Evolutionary conservation across 2,113 vertebrate species (phyloP).

Genomic region (Gymnogyps californianus): DNA sequence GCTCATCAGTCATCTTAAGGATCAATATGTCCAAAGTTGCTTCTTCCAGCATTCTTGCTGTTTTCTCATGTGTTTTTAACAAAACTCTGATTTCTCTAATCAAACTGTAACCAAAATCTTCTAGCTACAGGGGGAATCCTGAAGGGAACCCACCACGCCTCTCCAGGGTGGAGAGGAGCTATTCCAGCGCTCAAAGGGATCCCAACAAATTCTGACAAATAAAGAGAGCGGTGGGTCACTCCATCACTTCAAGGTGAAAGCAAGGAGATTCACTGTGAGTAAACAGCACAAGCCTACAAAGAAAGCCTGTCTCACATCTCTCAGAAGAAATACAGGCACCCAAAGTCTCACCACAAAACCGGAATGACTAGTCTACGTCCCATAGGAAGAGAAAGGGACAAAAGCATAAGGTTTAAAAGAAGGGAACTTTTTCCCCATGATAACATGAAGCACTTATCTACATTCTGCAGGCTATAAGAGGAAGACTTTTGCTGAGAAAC

Average conservation of each 20-base stretch:
- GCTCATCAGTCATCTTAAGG: neutral
- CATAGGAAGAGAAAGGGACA: neutral
- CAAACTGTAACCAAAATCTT: neutral
- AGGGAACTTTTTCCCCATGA: neutral
- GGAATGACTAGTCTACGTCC: neutral
- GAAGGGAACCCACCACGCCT: fast-evolving
- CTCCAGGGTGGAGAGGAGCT: neutral
- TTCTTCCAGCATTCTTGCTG: neutral
- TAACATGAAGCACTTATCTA: neutral
- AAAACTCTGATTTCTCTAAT: neutral
- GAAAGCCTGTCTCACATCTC: neutral
- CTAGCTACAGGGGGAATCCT: neutral
- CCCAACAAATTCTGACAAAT: neutral
- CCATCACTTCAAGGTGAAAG: neutral
- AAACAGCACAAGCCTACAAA: neutral
- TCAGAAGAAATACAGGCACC: neutral
- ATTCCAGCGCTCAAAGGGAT: neutral
- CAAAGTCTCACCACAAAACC: neutral
- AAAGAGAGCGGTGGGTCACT: neutral
- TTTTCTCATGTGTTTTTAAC: neutral
- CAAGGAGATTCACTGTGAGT: neutral
- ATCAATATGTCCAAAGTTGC: neutral
- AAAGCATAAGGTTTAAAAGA: neutral
- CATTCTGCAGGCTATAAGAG: neutral
- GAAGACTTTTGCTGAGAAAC: neutral